A percentile compares a stretch with the other conserved stretches of the same genome.
Conservation (phyloP, 1,140 invertebrate genomes). For the Trichogramma pretiosum region DNA sequence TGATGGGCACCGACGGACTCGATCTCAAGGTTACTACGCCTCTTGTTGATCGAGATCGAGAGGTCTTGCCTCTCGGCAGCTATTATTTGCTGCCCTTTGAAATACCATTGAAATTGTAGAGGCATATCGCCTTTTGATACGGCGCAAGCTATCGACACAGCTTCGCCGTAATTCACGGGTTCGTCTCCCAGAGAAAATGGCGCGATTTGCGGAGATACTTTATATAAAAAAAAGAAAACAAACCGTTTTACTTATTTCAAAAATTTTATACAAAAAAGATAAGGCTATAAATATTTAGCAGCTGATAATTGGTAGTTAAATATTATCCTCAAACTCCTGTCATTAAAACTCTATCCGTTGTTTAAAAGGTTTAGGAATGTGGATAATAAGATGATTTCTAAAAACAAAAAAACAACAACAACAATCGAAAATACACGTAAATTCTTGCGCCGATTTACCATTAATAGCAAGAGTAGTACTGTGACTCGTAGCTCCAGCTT, state of each 20-base stretch:
- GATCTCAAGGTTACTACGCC: conserved; percentile 52
- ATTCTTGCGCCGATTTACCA: conserved; percentile 48
- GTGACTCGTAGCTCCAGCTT: conserved; percentile 51
- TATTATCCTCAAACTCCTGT: too few relatives aligned
- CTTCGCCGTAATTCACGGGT: conserved; percentile 65
- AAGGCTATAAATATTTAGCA: conserved; percentile 60
- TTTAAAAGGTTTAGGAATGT: too few relatives aligned
- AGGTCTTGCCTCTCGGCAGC: conserved; percentile 25
- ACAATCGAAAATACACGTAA: too few relatives aligned
- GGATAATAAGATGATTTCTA: too few relatives aligned
- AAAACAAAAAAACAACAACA: too few relatives aligned
- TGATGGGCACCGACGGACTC: conserved; percentile 64
- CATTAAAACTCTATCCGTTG: too few relatives aligned
- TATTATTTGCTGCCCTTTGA: conserved; percentile 52
- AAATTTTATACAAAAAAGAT: conserved; percentile 18
- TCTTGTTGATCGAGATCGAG: not conserved
- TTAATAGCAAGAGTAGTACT: conserved; percentile 55
- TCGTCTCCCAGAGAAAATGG: conserved; percentile 57
- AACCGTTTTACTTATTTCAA: too few relatives aligned
- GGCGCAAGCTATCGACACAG: conserved; percentile 67
- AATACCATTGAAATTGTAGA: conserved; percentile 61
- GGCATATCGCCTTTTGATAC: conserved; percentile 65
- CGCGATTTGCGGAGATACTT: conserved; percentile 65
- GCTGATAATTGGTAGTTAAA: not conserved
- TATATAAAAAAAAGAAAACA: too few relatives aligned